phyloP scores from a whole-genome alignment of 2,888 invertebrate species.

The Resseliella maxima region DNA sequence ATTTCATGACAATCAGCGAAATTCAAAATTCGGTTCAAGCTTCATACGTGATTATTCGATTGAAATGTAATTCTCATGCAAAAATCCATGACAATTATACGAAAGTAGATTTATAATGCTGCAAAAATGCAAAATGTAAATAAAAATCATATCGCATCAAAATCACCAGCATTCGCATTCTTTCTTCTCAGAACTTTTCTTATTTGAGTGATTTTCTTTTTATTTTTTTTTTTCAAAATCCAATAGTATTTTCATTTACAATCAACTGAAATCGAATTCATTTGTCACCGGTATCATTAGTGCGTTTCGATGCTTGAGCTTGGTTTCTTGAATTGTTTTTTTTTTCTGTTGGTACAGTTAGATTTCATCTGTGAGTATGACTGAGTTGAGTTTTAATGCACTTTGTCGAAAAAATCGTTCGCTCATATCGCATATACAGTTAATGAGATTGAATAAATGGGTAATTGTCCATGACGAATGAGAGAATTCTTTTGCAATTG shows the following conservation, averaged over 20 bases:
- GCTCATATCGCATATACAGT: constrained; percentile 43
- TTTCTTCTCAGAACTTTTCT: neutral
- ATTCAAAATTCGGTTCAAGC: neutral
- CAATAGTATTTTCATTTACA: neutral
- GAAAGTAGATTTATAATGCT: neutral
- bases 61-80: neutral
- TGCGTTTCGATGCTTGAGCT: neutral
- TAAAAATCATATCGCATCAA: neutral
- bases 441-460: constrained; percentile 28
- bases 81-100: neutral
- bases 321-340: neutral
- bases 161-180: neutral
- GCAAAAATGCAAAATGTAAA: neutral
- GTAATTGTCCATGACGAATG: constrained; percentile 39
- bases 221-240: neutral
- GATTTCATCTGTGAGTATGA: neutral
- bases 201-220: neutral
- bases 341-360: constrained; percentile 13
- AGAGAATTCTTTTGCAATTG: neutral
- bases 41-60: neutral
- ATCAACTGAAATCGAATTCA: constrained; percentile 37
- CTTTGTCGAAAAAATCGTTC: constrained; percentile 36
- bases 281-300: neutral
- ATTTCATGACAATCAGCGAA: neutral
- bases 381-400: neutral